Evolutionary conservation across 1,140 invertebrate genomes (phyloP).

Genomic region (Pseudomyrmex dendroicus): DNA sequence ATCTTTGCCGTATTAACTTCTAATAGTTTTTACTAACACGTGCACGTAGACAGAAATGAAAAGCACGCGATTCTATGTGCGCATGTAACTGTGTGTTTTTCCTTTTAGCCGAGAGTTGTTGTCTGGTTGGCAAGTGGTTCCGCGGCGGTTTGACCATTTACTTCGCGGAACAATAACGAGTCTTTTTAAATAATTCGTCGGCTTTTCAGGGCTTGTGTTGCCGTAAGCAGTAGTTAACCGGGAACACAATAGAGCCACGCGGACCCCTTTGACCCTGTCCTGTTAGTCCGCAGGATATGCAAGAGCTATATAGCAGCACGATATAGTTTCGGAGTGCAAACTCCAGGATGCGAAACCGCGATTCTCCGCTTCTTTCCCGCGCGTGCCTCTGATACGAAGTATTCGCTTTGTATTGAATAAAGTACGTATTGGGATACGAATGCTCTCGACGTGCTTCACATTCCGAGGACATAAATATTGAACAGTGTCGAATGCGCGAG

Average conservation of each 20-base stretch:
- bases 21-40: constrained; percentile 3
- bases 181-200: constrained; percentile 75
- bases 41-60: neutral
- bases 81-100: neutral
- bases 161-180: constrained; percentile 66
- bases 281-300: constrained; percentile 13
- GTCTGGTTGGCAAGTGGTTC: constrained; percentile 33
- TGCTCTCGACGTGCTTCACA: constrained; percentile 26
- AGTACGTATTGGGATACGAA: constrained; percentile 45
- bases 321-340: constrained; percentile 51
- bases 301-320: constrained; percentile 22
- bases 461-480: neutral
- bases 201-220: constrained; percentile 66
- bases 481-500: neutral
- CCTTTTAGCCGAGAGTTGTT: neutral
- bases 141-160: constrained; percentile 45
- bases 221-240: constrained; percentile 72
- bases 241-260: constrained; percentile 56
- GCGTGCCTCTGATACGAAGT: constrained; percentile 58
- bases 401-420: constrained; percentile 39
- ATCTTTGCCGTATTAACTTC: neutral
- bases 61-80: neutral
- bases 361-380: neutral
- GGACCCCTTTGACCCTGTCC: constrained; percentile 34
- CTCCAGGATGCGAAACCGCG: neutral